Percentiles rank a stretch among this genome's conserved stretches.
phyloP scores from a whole-genome alignment of 2,888 invertebrate species.

The Apamea monoglypha region DNA sequence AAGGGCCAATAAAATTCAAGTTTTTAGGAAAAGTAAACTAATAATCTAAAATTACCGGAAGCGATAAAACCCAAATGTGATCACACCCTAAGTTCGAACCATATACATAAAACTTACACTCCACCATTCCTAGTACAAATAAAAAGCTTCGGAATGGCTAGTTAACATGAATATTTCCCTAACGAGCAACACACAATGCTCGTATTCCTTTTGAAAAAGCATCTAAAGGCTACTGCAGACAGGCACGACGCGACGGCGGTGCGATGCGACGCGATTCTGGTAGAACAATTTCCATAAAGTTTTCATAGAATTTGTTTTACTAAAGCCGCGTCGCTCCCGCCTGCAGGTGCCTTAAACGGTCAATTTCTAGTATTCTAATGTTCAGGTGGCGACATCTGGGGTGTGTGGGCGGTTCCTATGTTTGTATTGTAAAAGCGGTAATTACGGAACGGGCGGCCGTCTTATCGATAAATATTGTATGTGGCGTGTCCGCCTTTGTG shows the following conservation, averaged over 20 bases:
- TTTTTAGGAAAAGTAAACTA: neutral
- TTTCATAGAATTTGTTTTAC: neutral
- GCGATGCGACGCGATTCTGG: neutral
- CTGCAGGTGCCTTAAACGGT: slow-evolving; percentile 5
- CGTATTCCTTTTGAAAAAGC: slow-evolving; percentile 39
- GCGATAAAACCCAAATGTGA: neutral
- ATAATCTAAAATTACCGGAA: slow-evolving; percentile 12
- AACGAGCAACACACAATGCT: slow-evolving; percentile 44
- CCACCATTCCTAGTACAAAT: slow-evolving; percentile 7
- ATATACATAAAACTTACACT: slow-evolving; percentile 12
- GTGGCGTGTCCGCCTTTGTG: slow-evolving; percentile 17
- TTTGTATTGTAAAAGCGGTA: slow-evolving; percentile 57
- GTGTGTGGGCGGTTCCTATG: slow-evolving; percentile 17
- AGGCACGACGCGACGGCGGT: neutral
- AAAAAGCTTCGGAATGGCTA: slow-evolving; percentile 43
- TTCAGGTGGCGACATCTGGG: slow-evolving; percentile 55
- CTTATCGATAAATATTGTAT: slow-evolving; percentile 60
- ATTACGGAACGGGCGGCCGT: slow-evolving; percentile 62
- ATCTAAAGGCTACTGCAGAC: neutral
- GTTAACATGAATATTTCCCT: slow-evolving; percentile 50
- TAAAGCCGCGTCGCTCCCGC: too few relatives aligned
- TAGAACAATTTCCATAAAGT: neutral
- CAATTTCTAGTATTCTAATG: slow-evolving; percentile 40
- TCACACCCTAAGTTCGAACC: slow-evolving; percentile 11
- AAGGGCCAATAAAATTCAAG: neutral